Conservation (phyloP, 2,888 invertebrate genomes). For the Cephus runcator region DNA sequence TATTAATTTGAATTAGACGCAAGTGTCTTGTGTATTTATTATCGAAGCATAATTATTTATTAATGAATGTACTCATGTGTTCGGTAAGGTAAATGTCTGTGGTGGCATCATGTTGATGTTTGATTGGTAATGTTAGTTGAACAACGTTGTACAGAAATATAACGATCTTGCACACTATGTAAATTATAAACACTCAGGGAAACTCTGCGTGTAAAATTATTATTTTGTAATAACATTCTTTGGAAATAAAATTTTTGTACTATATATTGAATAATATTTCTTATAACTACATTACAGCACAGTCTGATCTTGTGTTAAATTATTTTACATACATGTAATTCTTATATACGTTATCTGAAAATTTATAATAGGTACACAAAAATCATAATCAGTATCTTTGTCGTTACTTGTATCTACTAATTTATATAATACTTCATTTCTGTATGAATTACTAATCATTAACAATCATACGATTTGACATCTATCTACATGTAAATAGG, state of each 20-base stretch:
- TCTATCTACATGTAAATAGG: neutral
- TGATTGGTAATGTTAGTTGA: neutral
- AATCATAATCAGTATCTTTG: neutral
- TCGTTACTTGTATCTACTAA: neutral
- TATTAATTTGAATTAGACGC: too few relatives aligned
- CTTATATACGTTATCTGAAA: neutral
- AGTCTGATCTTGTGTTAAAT: neutral
- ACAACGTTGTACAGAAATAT: neutral
- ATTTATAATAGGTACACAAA: too few relatives aligned
- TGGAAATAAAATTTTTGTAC: neutral
- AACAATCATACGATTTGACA: neutral
- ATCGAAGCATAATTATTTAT: neutral
- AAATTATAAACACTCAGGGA: neutral
- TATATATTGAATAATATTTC: neutral
- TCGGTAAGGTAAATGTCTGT: neutral
- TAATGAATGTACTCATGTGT: neutral
- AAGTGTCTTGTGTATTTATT: neutral
- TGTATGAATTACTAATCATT: neutral
- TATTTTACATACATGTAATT: neutral
- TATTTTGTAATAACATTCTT: neutral
- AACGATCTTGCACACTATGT: neutral
- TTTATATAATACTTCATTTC: neutral
- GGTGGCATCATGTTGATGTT: neutral
- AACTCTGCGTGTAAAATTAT: neutral
- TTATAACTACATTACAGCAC: neutral